These are phyloP conservation scores for Pocillopora grandis DNA, from an alignment of 92 coral and sea anemone species.

Conservation along the genomic window DNA sequence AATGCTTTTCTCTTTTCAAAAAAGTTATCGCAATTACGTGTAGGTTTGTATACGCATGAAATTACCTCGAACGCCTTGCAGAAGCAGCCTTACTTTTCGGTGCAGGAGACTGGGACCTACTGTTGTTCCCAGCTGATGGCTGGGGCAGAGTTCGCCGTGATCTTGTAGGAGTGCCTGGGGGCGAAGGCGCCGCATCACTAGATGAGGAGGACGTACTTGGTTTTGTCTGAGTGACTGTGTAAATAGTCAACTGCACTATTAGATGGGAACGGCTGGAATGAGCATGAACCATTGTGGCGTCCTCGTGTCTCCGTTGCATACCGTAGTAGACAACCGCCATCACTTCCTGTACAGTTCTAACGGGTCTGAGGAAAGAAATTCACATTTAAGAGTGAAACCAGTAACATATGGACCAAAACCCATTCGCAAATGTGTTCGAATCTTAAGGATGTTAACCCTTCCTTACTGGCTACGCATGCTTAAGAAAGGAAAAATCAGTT, in stretches of 20 bases:
- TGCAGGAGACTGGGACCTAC: conserved; percentile 90
- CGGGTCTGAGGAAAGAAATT: conserved; percentile 55
- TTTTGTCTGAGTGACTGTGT: conserved; percentile 75
- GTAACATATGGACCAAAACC: no score
- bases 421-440: no score
- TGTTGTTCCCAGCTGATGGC: conserved; percentile 67
- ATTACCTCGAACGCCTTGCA: conserved; percentile 70
- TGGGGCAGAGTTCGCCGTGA: conserved; percentile 84
- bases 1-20: no score
- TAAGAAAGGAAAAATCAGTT: no score
- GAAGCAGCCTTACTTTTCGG: conserved; percentile 60
- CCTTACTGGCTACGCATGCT: no score
- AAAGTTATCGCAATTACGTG: no score
- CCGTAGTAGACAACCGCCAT: conserved; percentile 94
- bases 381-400: no score
- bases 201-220: conserved; percentile 69
- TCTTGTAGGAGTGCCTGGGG: conserved; percentile 91
- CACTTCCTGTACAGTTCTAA: conserved; percentile 83
- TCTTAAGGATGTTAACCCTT: no score
- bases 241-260: conserved; percentile 92
- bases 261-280: conserved; percentile 99
- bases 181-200: conserved; percentile 86
- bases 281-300: conserved; percentile 98
- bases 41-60: neutral
- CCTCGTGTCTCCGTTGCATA: conserved; percentile 97